Conservation (phyloP, 2,797 vertebrate genomes). For the Manis crassicaudata region DNA sequence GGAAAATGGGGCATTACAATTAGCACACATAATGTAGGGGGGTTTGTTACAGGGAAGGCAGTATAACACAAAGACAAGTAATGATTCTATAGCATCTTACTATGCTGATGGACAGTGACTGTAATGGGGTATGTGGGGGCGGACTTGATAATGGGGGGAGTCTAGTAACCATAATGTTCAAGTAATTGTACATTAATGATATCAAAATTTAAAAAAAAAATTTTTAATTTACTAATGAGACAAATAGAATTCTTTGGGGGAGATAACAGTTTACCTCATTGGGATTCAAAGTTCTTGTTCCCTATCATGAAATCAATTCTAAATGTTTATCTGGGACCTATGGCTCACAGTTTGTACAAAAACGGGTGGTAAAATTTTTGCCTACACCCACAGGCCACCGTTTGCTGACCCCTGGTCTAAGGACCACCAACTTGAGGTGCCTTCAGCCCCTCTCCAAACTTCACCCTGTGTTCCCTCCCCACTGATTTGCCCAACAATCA, state of each 20-base stretch:
- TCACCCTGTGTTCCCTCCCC: neutral
- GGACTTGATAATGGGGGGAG: too few species aligned
- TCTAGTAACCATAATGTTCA: too few species aligned
- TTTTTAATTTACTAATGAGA: neutral
- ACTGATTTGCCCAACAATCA: neutral
- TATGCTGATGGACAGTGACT: too few species aligned
- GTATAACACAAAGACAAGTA: too few species aligned
- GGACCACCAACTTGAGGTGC: fast-evolving
- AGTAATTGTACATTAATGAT: too few species aligned
- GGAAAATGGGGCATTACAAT: too few species aligned
- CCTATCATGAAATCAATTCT: neutral
- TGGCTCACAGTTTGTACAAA: neutral
- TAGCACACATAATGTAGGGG: too few species aligned
- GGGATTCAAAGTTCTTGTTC: neutral
- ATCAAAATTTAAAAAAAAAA: too few species aligned
- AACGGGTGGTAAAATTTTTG: neutral
- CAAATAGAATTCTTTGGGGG: neutral
- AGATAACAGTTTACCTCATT: neutral
- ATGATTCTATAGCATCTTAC: too few species aligned
- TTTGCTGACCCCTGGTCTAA: neutral
- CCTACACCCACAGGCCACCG: neutral
- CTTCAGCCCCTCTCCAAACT: neutral
- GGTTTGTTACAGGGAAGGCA: too few species aligned
- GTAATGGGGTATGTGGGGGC: too few species aligned
- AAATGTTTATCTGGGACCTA: neutral